Evolutionary conservation across 2,113 vertebrate species (phyloP), one percentile per base, ranked within the genome.

Genomic region (Trichechus manatus): DNA sequence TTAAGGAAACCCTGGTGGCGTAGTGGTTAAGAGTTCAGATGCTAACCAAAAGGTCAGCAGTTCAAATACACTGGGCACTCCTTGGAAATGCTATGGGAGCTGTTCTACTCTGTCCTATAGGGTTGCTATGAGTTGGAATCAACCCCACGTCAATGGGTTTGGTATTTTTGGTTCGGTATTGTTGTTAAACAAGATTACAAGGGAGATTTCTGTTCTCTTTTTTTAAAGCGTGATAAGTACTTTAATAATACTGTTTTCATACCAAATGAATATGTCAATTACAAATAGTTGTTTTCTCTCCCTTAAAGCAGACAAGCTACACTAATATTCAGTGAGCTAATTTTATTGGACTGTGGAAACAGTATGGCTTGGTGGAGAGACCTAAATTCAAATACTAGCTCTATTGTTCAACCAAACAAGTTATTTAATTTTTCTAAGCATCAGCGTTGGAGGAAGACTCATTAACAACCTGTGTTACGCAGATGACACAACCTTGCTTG

Each of bases 341-440:
- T 89, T 95, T 77, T 87, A 11, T 64, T 80, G 47, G 91, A 61
- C n/a, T 80, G 4, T 53, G 10, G 44, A 96, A 64, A 47, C 59
- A 85, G 8, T 2, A 50, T 29, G 77, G 50, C 23, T 64, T 93
- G 61, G 75, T 81, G 68, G 64, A 75, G 91, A 95, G 68, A 87
- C 86, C 64, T 94, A 53, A 42, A 87, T 89, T 72, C 75, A 93
- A 97, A 92, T 10, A 75, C 66, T 29, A 94, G 9, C 33, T 91
- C 88, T 89, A 33, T 81, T 91, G 79, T 96, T 87, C 77, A n/a
- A n/a, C n/a, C 83, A 9, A 86, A 74, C 64, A 88, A 66, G 56
- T 80, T 83, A 72, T 77, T 97, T 84, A 77, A 83, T 95, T 47
- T 90, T 47, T 82, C 74, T 74, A n/a, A 64, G 66, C 68, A 9